Evolutionary conservation across 2,113 vertebrate genomes (phyloP).

Genomic region (Xiphophorus hellerii): DNA sequence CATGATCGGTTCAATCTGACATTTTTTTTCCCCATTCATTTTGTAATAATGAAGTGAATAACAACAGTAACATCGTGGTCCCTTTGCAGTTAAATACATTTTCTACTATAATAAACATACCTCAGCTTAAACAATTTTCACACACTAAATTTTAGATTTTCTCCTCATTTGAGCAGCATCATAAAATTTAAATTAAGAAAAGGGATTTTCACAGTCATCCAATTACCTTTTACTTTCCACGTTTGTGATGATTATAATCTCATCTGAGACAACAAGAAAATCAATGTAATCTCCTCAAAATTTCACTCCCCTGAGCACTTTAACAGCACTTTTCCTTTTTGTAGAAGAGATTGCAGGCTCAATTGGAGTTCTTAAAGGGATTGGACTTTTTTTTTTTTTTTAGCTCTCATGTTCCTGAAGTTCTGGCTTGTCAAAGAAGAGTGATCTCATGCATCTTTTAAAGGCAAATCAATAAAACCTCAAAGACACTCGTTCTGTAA

Average conservation of each 20-base stretch:
- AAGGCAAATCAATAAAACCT: slow-evolving; percentile 51
- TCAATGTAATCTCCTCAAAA: neutral
- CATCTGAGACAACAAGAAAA: slow-evolving; percentile 1
- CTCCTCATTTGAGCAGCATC: neutral
- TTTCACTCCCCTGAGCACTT: neutral
- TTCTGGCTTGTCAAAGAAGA: slow-evolving; percentile 2
- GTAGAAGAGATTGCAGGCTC: neutral
- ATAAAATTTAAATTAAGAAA: neutral
- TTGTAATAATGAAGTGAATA: neutral
- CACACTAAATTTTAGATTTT: neutral
- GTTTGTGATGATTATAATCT: neutral
- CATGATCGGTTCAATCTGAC: neutral
- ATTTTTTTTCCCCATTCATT: neutral
- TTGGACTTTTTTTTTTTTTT: neutral
- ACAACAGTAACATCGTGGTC: neutral
- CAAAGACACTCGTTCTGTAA: slow-evolving; percentile 39
- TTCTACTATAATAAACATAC: neutral
- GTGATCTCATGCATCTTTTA: slow-evolving; percentile 30
- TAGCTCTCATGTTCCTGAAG: slow-evolving; percentile 23
- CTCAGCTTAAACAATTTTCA: neutral
- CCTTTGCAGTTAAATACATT: neutral
- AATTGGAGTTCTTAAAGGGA: neutral
- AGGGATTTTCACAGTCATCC: slow-evolving; percentile 1
- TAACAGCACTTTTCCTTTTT: neutral
- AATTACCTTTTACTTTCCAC: neutral